Percentiles rank a stretch among this genome's conserved stretches.
Conservation (phyloP, 2,113 vertebrate genomes). For the Neoarius graeffei region DNA sequence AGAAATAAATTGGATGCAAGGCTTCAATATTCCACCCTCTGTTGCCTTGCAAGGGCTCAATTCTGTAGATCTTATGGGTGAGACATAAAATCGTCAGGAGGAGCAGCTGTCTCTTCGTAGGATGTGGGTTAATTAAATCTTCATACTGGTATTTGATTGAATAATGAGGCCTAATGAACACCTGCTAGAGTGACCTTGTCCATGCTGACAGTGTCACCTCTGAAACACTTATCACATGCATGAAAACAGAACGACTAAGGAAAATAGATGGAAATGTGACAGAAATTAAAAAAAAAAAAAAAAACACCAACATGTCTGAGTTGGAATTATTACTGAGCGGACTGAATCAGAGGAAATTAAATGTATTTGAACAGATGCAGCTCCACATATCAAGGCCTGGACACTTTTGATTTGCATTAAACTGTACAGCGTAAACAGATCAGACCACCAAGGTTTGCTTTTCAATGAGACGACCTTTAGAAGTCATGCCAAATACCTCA, state of each 20-base stretch:
- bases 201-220: slow-evolving; percentile 23
- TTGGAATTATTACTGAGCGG: neutral
- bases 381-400: neutral
- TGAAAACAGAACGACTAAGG: neutral
- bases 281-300: neutral
- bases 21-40: neutral
- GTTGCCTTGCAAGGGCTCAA: neutral
- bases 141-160: slow-evolving; percentile 47
- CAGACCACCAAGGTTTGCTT: neutral
- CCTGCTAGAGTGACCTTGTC: slow-evolving; percentile 44
- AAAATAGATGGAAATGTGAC: neutral
- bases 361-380: neutral
- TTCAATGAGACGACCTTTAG: neutral
- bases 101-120: slow-evolving; percentile 26
- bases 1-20: neutral
- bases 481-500: neutral
- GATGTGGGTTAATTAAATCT: slow-evolving; percentile 44
- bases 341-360: neutral
- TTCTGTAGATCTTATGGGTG: slow-evolving; percentile 1
- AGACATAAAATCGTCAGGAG: slow-evolving; percentile 18
- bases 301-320: neutral
- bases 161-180: slow-evolving; percentile 49
- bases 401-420: neutral
- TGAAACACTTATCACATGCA: neutral
- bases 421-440: neutral